Evolutionary conservation across 2,797 vertebrate species (phyloP), one percentile per base, ranked within the genome.

Genomic region (Adelosebastes latens): DNA sequence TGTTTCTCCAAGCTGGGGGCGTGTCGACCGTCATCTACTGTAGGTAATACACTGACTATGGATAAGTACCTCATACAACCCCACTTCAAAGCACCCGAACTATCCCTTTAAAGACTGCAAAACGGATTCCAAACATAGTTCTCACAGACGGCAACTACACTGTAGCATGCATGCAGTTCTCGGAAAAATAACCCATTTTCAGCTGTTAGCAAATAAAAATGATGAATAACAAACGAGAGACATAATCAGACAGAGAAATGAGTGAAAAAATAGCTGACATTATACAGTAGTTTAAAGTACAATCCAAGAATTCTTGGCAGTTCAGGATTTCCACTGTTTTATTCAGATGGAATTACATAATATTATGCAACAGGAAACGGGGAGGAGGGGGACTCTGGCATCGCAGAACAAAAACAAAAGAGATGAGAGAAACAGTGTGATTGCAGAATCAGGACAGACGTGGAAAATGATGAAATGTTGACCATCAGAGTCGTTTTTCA

Each of bases 351-450:
- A 87, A 18, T 87, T 58, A 42, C 32, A 63, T 72, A 61, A 89
- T 66, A 60, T 87, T 82, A 84, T 66, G 72, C 73, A 91, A 89
- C 61, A 78, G 82, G 62, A 2, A 79, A 75, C 25, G 0, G 64
- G 14, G 56, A 7, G 60, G 14, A 32, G 61, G 70, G 46, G 70
- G 67, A 46, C 66, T 55, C 32, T 78, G 67, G 34, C 63, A 72
- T 77, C 32, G 39, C 13, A 29, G 64, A 82, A 14, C 61, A 52
- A 82, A 82, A 82, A 79, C 70, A 69, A 68, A 83, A 77, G 29
- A 78, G 24, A 84, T 77, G 85, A 89, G 83, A 77, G 78, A 82
- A 79, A 72, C 82, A 69, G 76, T 65, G 34, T 55, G 72, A 80
- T 5, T 58, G 58, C 73, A 36, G 58, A 85, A 34, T 58, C 36